Evolutionary conservation across 2,888 invertebrate species (phyloP).

Genomic region (Pyrrhia umbra): DNA sequence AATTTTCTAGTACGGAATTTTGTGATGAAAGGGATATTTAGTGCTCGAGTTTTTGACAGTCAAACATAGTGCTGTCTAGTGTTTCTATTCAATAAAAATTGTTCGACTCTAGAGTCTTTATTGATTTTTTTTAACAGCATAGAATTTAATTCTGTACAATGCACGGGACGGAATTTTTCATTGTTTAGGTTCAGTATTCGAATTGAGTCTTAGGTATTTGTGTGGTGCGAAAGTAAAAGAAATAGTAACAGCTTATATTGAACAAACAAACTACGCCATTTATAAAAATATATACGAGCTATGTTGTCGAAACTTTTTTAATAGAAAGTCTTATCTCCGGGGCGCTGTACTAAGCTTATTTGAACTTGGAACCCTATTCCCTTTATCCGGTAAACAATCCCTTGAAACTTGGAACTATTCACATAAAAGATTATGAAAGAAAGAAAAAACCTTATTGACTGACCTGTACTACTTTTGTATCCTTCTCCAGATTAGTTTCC

Average conservation of each 20-base stretch:
- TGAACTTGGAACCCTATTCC: constrained; percentile 71
- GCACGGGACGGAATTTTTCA: too few species aligned
- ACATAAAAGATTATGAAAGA: constrained; percentile 77
- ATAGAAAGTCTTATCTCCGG: constrained; percentile 79
- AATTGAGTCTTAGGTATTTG: neutral
- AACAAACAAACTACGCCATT: constrained; percentile 46
- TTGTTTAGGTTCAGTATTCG: too few species aligned
- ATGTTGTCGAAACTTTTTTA: constrained; percentile 76
- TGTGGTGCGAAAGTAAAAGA: neutral
- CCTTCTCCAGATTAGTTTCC: constrained; percentile 98
- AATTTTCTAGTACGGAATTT: constrained; percentile 10
- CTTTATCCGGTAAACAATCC: constrained; percentile 79
- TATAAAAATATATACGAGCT: constrained; percentile 51
- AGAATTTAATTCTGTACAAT: too few species aligned
- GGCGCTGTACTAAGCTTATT: constrained; percentile 74
- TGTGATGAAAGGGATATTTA: constrained; percentile 13
- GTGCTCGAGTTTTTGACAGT: constrained; percentile 20
- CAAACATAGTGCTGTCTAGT: constrained; percentile 14
- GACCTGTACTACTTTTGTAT: constrained; percentile 97
- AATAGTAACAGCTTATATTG: constrained; percentile 24
- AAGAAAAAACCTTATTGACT: constrained; percentile 78
- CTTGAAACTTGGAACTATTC: constrained; percentile 68
- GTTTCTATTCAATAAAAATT: constrained; percentile 19
- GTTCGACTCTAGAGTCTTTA: neutral
- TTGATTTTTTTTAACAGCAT: neutral